Evolutionary conservation across 1,140 invertebrate genomes (phyloP).

Genomic region (Mesaphorura yosii): DNA sequence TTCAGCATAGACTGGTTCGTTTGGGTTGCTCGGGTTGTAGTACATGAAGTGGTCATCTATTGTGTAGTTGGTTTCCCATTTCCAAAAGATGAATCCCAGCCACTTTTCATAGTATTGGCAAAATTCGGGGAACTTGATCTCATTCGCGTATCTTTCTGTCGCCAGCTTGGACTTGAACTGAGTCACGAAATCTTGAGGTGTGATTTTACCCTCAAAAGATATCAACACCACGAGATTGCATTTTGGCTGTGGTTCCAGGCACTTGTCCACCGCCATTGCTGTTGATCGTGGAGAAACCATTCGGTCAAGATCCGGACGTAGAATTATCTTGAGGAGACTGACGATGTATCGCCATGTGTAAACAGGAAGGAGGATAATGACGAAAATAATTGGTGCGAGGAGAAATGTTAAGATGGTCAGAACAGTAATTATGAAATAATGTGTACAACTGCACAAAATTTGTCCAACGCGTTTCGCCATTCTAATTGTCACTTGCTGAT

Average conservation of each 20-base stretch:
- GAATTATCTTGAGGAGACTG: neutral
- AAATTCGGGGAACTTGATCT: constrained; percentile 12
- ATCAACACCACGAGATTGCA: constrained; percentile 22
- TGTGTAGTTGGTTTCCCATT: constrained; percentile 18
- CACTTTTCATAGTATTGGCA: constrained; percentile 21
- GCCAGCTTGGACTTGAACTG: constrained; percentile 2
- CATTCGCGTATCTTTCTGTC: constrained; percentile 9
- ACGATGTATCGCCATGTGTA: constrained; percentile 16
- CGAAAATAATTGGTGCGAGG: neutral
- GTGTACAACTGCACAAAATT: no score
- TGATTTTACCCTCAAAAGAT: constrained; percentile 20
- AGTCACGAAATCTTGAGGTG: neutral
- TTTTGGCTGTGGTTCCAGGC: constrained; percentile 6
- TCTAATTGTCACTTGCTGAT: no score
- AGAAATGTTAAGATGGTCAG: neutral
- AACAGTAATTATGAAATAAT: no score
- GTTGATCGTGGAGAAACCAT: constrained; percentile 19
- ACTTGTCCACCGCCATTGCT: constrained; percentile 18
- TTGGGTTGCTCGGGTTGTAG: constrained; percentile 3
- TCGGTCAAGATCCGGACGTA: constrained; percentile 20
- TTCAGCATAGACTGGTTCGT: neutral
- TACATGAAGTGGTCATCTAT: constrained; percentile 13
- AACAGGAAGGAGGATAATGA: constrained; percentile 6
- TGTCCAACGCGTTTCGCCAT: no score
- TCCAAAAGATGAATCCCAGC: constrained; percentile 26